Evolutionary conservation across 2,888 invertebrate species (phyloP).

Genomic region (Aricia artaxerxes): DNA sequence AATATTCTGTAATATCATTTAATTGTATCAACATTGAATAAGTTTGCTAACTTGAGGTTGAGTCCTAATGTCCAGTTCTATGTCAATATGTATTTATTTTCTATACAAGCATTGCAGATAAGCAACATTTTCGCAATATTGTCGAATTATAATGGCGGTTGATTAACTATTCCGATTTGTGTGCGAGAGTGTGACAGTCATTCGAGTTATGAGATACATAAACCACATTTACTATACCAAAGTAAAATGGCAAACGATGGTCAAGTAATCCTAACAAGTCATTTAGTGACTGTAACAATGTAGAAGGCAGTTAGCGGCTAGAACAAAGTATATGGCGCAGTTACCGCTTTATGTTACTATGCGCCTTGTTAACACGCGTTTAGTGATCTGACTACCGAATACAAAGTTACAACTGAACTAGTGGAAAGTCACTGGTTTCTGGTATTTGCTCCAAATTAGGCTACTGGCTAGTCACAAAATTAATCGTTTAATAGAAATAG

Average conservation of each 20-base stretch:
- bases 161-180: background rate
- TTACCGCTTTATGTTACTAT: slow-evolving; percentile 56
- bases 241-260: background rate
- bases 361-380: slow-evolving; percentile 36
- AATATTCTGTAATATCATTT: too few species aligned
- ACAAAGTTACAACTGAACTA: slow-evolving; percentile 15
- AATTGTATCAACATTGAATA: too few species aligned
- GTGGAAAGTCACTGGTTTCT: background rate
- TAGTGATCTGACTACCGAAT: slow-evolving; percentile 7
- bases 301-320: slow-evolving; percentile 3
- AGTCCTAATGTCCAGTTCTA: too few species aligned
- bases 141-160: too few species aligned
- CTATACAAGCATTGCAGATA: too few species aligned
- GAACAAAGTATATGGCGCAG: slow-evolving; percentile 19
- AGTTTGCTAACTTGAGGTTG: too few species aligned
- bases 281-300: background rate
- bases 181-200: background rate
- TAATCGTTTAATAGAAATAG: too few species aligned
- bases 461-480: background rate
- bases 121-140: too few species aligned
- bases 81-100: too few species aligned
- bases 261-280: slow-evolving; percentile 6
- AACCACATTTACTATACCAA: background rate
- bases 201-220: background rate
- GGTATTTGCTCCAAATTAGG: background rate